These are phyloP conservation scores for Potamarius usumacintae DNA, from an alignment of 2,113 vertebrate genomes.

Conservation along the genomic window DNA sequence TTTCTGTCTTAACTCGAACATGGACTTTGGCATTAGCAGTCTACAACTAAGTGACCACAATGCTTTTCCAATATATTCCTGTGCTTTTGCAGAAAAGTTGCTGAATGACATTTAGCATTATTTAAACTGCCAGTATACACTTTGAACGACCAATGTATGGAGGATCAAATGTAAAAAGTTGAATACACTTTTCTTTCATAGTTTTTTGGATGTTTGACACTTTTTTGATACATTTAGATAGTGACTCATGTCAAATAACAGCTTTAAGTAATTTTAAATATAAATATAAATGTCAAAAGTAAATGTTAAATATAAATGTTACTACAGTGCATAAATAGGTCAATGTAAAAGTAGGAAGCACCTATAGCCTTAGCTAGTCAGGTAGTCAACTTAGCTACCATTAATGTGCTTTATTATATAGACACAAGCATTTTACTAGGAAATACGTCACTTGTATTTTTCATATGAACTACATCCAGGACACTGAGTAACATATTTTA, in stretches of 20 bases:
- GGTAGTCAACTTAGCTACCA: neutral
- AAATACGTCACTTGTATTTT: no score
- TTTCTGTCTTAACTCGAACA: neutral
- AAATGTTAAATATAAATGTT: neutral
- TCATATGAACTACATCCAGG: no score
- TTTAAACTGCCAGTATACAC: neutral
- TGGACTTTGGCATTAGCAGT: neutral
- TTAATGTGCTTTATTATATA: no score
- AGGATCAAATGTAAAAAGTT: neutral
- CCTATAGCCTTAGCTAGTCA: neutral
- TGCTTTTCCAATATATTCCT: neutral
- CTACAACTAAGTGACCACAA: neutral
- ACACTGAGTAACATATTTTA: no score
- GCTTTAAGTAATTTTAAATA: neutral
- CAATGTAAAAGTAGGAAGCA: neutral
- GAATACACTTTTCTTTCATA: neutral
- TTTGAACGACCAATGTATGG: neutral
- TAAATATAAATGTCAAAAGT: neutral
- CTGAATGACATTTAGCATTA: neutral
- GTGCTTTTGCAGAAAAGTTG: neutral
- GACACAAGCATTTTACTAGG: no score
- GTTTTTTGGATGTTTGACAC: neutral
- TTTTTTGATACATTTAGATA: neutral
- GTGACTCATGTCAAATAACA: neutral
- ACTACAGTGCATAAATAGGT: neutral